These are phyloP conservation scores for Calvadosia cruxmelitensis DNA, from an alignment of 30 jellyfish, hydroid and myxozoan genomes.

Conservation along the genomic window DNA sequence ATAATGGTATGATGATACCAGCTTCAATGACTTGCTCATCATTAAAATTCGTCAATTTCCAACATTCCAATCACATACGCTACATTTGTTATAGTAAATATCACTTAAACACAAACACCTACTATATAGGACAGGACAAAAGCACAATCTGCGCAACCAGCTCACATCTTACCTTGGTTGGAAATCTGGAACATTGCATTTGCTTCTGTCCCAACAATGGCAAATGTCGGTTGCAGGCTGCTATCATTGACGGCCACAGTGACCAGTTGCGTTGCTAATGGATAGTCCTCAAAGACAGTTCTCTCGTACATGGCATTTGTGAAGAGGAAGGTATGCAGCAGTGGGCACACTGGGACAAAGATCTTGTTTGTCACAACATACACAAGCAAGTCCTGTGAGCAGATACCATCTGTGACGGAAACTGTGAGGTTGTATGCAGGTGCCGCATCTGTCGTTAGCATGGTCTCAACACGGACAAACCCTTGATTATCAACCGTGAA, in stretches of 20 bases:
- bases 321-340: slow-evolving; percentile 32
- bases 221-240: slow-evolving; percentile 17
- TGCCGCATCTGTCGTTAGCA: slow-evolving; percentile 1
- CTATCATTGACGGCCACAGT: slow-evolving; percentile 28
- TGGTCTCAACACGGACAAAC: slow-evolving; percentile 5
- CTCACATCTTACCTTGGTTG: slow-evolving; percentile 30
- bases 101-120: too few species aligned
- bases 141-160: background rate
- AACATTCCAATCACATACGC: too few species aligned
- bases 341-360: slow-evolving; percentile 22
- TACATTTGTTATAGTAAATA: too few species aligned
- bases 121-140: too few species aligned
- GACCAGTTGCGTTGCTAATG: slow-evolving; percentile 17
- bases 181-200: slow-evolving; percentile 32
- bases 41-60: too few species aligned
- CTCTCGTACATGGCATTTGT: slow-evolving; percentile 26
- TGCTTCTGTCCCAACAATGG: slow-evolving; percentile 49
- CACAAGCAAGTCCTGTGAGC: background rate
- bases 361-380: slow-evolving; percentile 11
- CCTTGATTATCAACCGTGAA: slow-evolving; percentile 16
- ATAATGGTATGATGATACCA: too few species aligned
- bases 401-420: slow-evolving; percentile 8
- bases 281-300: slow-evolving; percentile 40
- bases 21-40: too few species aligned
- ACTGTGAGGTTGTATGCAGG: background rate